Evolutionary conservation across 30 jellyfish, hydroid and myxozoan genomes (phyloP).

Genomic region (Clytia hemisphaerica): DNA sequence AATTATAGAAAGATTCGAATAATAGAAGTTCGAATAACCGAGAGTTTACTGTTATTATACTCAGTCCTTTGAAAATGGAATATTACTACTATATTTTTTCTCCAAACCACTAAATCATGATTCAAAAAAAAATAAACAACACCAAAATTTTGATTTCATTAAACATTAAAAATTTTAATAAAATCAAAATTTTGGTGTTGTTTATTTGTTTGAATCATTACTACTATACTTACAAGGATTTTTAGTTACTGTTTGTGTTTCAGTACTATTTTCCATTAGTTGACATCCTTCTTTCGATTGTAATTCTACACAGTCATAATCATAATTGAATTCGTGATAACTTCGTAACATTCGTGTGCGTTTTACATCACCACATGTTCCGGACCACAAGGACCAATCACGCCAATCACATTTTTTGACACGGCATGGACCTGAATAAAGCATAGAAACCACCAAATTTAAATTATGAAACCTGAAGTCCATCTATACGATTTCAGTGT

Average conservation of each 20-base stretch:
- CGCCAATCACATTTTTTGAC: constrained; percentile 22
- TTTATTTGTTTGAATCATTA: too few species aligned
- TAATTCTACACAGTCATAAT: not conserved
- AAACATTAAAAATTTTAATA: not conserved
- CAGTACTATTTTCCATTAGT: not conserved
- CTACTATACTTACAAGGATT: not conserved
- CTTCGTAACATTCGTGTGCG: constrained; percentile 36
- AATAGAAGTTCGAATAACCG: too few species aligned
- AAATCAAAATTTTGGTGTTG: not conserved
- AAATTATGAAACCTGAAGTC: too few species aligned
- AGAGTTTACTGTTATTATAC: too few species aligned
- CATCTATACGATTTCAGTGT: too few species aligned
- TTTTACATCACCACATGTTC: constrained; percentile 34
- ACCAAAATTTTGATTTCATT: too few species aligned
- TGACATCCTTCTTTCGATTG: not conserved
- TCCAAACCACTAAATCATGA: too few species aligned
- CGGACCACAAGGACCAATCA: constrained; percentile 69
- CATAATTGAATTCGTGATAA: not conserved
- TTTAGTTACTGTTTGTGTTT: not conserved
- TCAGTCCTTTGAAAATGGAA: too few species aligned
- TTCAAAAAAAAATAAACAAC: too few species aligned
- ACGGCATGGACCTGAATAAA: constrained; percentile 9
- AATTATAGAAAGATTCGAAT: too few species aligned
- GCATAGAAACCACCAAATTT: too few species aligned
- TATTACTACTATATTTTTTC: too few species aligned